These are phyloP conservation scores for Dinothrombium tinctorium DNA, from an alignment of 1,140 invertebrate genomes.

Conservation along the genomic window DNA sequence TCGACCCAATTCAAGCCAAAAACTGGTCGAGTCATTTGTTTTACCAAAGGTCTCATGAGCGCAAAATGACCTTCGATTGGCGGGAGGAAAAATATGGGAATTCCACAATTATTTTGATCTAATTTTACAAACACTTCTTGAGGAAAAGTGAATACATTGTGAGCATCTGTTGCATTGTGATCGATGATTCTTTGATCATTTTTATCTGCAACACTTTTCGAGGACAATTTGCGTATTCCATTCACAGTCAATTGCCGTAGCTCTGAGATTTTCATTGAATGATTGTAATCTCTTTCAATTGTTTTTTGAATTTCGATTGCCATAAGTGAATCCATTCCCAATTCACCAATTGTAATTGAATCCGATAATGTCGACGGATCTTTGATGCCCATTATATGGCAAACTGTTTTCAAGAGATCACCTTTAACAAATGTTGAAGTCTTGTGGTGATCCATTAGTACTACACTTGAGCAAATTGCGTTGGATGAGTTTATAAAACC, in stretches of 20 bases:
- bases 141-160: too few relatives aligned
- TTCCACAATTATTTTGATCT: constrained; percentile 8
- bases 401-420: constrained; percentile 1
- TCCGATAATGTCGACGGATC: constrained; percentile 53
- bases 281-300: constrained; percentile 7
- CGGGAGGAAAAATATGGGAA: constrained; percentile 49
- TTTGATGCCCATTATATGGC: constrained; percentile 44
- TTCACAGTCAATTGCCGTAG: neutral
- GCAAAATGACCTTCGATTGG: constrained; percentile 66
- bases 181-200: too few relatives aligned
- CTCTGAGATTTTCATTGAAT: neutral
- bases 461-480: constrained; percentile 5
- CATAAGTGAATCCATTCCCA: constrained; percentile 86
- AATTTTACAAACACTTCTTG: neutral
- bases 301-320: constrained; percentile 66
- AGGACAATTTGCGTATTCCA: neutral
- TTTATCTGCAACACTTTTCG: neutral
- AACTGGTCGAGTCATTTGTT: constrained; percentile 42
- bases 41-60: constrained; percentile 37
- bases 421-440: neutral
- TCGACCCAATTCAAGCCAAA: constrained; percentile 70
- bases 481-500: constrained; percentile 39
- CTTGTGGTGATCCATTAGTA: neutral
- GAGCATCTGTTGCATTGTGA: too few relatives aligned
- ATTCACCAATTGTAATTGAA: constrained; percentile 36